These are phyloP conservation scores for Trissolcus japonicus DNA, from an alignment of 2,888 invertebrate genomes.

Conservation along the genomic window DNA sequence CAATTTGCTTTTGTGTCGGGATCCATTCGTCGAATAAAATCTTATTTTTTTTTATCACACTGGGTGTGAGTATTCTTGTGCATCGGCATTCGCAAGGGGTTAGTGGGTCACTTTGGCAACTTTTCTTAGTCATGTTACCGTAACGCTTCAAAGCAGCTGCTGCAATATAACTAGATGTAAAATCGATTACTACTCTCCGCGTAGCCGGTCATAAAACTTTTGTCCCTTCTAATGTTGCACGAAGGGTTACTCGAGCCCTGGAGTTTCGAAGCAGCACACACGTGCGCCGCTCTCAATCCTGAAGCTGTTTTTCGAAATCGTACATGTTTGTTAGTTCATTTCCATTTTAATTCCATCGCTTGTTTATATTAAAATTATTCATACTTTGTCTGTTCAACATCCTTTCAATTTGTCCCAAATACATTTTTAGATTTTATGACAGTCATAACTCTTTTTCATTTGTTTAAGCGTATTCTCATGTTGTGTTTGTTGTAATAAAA, in stretches of 20 bases:
- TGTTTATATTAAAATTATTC: conserved; percentile 31
- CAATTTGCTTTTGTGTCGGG: conserved; percentile 5
- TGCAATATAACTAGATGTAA: conserved; percentile 45
- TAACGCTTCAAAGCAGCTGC: conserved; percentile 36
- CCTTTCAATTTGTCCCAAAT: conserved; percentile 19
- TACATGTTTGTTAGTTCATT: conserved; percentile 17
- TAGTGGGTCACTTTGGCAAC: conserved; percentile 44
- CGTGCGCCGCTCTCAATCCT: conserved; percentile 8
- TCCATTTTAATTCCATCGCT: conserved; percentile 11
- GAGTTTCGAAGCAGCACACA: conserved; percentile 12
- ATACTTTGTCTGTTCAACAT: conserved; percentile 7
- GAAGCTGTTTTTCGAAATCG: conserved; percentile 10
- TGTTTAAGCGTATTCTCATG: conserved; percentile 3
- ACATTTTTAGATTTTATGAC: conserved; percentile 25
- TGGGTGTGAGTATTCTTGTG: conserved; percentile 15
- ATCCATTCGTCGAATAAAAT: conserved; percentile 22
- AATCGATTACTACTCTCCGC: conserved; percentile 37
- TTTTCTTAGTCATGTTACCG: conserved; percentile 31
- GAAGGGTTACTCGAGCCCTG: conserved; percentile 26
- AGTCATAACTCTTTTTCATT: conserved; percentile 13
- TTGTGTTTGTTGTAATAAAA: neutral
- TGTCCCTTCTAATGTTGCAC: conserved; percentile 31
- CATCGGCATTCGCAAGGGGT: conserved; percentile 24
- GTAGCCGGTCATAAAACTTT: conserved; percentile 39
- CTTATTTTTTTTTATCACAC: neutral